These are phyloP conservation scores for Marcusenius ussheri DNA, from an alignment of 2,113 vertebrate genomes.

Conservation along the genomic window DNA sequence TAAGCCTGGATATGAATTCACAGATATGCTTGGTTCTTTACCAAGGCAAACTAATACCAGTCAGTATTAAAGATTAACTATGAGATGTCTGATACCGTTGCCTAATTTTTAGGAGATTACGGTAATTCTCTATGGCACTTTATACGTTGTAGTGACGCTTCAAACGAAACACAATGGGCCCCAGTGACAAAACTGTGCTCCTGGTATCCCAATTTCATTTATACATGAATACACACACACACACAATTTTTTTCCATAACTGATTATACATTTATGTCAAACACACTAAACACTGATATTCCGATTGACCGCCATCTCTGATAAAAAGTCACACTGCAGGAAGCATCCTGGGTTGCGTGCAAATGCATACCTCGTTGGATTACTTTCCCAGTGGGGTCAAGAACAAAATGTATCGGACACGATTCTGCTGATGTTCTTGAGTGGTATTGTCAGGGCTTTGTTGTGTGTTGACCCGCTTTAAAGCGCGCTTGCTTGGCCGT, in stretches of 20 bases:
- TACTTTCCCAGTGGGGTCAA: neutral
- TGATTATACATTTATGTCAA: neutral
- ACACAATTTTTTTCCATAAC: neutral
- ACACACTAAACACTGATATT: neutral
- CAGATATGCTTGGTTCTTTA: neutral
- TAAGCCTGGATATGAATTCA: conserved; percentile 1
- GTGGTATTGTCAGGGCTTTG: conserved; percentile 7
- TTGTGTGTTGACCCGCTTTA: conserved; percentile 10
- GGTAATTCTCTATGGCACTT: neutral
- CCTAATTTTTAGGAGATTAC: neutral
- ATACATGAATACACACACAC: neutral
- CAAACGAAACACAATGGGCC: neutral
- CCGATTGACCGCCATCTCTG: neutral
- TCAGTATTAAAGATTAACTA: neutral
- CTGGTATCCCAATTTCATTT: neutral
- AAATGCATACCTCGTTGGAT: neutral
- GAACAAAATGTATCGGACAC: neutral
- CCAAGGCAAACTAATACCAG: neutral
- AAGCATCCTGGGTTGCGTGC: neutral
- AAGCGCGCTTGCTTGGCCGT: neutral
- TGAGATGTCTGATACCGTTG: neutral
- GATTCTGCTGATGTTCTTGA: neutral
- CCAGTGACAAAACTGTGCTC: neutral
- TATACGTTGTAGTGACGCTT: neutral
- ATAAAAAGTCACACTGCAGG: neutral